Conservation (phyloP, 1,140 invertebrate genomes). For the Notospermus geniculatus region DNA sequence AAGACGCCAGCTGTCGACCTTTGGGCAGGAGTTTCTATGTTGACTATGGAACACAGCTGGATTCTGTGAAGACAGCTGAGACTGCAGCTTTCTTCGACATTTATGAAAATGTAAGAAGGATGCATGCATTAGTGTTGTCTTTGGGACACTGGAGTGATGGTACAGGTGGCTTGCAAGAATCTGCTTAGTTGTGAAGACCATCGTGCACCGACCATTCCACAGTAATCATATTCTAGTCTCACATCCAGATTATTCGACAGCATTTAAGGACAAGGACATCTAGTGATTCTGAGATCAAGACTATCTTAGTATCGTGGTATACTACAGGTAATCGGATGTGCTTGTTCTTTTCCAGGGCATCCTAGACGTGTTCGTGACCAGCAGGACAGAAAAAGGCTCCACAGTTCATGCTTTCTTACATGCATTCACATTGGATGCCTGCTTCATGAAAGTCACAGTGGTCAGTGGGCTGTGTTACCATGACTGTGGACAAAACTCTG, state of each 20-base stretch:
- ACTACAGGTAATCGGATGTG: too few species aligned
- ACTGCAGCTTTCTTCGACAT: slow-evolving; percentile 92
- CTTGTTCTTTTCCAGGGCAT: slow-evolving; percentile 45
- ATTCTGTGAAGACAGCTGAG: slow-evolving; percentile 68
- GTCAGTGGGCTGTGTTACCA: slow-evolving; percentile 67
- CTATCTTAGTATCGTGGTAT: too few species aligned
- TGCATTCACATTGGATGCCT: slow-evolving; percentile 86
- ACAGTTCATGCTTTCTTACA: slow-evolving; percentile 78
- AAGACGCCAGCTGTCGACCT: slow-evolving; percentile 23
- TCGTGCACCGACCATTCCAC: too few species aligned
- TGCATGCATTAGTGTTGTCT: too few species aligned
- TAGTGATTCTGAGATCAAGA: too few species aligned
- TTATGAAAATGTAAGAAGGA: slow-evolving; percentile 69
- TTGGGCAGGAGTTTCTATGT: slow-evolving; percentile 70
- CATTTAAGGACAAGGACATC: too few species aligned
- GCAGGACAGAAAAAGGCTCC: slow-evolving; percentile 52
- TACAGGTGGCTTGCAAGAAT: too few species aligned
- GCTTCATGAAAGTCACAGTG: slow-evolving; percentile 89
- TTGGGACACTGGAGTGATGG: too few species aligned
- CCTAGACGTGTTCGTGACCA: slow-evolving; percentile 44
- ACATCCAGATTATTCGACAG: too few species aligned
- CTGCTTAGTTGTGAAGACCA: too few species aligned
- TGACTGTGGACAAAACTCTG: slow-evolving; percentile 41
- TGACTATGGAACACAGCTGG: slow-evolving; percentile 68
- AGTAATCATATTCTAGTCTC: too few species aligned